Conservation (phyloP, 23 tunicate genomes). For the Aplidium turbinatum region DNA sequence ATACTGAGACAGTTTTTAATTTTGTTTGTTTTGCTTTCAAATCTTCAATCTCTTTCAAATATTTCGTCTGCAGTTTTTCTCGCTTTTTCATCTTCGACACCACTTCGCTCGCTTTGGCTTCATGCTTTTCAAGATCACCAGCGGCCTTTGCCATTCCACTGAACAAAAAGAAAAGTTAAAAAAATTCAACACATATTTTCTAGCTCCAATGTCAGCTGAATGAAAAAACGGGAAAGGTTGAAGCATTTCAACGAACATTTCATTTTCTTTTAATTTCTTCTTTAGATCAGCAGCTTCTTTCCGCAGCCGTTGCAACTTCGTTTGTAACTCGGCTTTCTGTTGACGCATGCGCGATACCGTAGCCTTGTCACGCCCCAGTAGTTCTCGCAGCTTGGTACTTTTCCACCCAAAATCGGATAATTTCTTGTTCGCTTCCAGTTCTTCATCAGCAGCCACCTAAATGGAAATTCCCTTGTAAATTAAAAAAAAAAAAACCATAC, state of each 20-base stretch:
- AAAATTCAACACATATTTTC: neutral
- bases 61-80: slow-evolving; percentile 5
- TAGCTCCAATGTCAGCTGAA: too few species aligned
- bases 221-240: too few species aligned
- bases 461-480: too few species aligned
- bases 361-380: slow-evolving; percentile 6
- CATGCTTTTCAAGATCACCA: slow-evolving; percentile 4
- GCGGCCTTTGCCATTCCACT: neutral
- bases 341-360: slow-evolving; percentile 6
- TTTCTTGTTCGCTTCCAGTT: too few species aligned
- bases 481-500: too few species aligned
- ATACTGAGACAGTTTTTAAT: neutral
- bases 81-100: slow-evolving; percentile 8
- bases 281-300: slow-evolving; percentile 1
- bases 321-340: slow-evolving; percentile 4
- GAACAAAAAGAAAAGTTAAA: neutral
- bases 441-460: too few species aligned
- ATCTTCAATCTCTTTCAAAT: neutral
- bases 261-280: slow-evolving; percentile 8
- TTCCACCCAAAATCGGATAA: too few species aligned
- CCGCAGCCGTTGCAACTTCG: neutral
- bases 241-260: slow-evolving; percentile 1
- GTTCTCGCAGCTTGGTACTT: slow-evolving; percentile 12
- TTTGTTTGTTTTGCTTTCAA: neutral
- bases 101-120: neutral